These are phyloP conservation scores for Callinectes sapidus DNA, from an alignment of 2,888 invertebrate species.

Conservation along the genomic window DNA sequence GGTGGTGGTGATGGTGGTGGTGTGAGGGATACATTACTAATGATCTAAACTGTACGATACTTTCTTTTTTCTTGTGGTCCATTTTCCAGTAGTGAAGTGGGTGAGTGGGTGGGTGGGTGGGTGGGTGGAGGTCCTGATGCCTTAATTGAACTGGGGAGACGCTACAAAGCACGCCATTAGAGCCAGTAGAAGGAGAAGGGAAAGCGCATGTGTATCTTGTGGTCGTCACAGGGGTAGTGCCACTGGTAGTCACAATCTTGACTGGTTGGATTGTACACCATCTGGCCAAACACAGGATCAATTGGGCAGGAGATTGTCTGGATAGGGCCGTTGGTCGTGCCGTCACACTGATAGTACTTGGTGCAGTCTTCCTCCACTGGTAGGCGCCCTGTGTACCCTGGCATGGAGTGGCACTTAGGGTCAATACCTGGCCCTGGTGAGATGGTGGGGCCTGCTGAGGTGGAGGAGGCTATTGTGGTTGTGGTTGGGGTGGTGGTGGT, in stretches of 20 bases:
- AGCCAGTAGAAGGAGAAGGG: too few species aligned
- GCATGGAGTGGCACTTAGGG: background rate
- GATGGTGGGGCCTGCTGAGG: background rate
- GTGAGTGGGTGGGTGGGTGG: too few species aligned
- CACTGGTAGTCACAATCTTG: background rate
- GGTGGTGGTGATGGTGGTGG: too few species aligned
- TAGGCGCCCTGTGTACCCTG: background rate
- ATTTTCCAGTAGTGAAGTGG: too few species aligned
- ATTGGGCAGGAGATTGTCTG: background rate
- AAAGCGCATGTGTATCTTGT: background rate
- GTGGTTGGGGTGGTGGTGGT: background rate
- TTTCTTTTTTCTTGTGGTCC: too few species aligned
- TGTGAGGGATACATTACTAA: too few species aligned
- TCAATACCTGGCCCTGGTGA: background rate
- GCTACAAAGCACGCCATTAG: too few species aligned
- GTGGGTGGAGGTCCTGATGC: too few species aligned
- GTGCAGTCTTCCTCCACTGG: background rate
- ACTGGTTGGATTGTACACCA: background rate
- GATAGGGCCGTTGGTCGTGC: background rate
- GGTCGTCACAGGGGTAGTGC: slow-evolving; percentile 39
- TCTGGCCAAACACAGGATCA: background rate
- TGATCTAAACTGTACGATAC: too few species aligned
- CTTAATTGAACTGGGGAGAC: too few species aligned
- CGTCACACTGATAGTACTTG: background rate
- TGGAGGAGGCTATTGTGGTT: too few species aligned